Base-by-base conservation (phyloP, 2,797 vertebrate species). In the Spinus pinus region DNA sequence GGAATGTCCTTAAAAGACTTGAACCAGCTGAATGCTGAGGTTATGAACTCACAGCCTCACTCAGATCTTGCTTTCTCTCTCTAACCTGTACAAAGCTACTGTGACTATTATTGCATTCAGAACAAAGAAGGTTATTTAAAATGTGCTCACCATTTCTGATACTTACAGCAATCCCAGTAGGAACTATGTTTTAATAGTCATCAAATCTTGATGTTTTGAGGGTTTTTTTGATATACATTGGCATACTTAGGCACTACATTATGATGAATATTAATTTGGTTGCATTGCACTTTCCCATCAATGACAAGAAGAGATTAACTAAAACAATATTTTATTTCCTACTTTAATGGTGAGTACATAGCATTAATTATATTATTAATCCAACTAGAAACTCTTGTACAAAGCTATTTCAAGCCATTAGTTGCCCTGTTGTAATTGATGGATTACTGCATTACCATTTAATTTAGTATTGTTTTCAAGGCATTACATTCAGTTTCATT, bases 391-490 rank as follows among this genome's bases (percentile, higher is more conserved):
- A 97, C 94, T 97, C 97, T 96, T 90, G 91, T 97, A 92, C 86
- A 97, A 96, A 98, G 90, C 93, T 94, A 97, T 98, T 98, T 97
- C 93, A 93, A 97, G 79, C 92, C 93, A 97, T 97, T 97, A 95
- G 94, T 93, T 96, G 86, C 71, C 62, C 70, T 3, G 19, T 56
- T 96, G 92, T 97, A 97, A 98, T 95, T 98, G 97, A 98, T 97
- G 96, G 97, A 98, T 98, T 97, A 96, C 81, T 95, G 86, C 95
- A 97, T 98, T 98, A 97, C 91, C 93, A 95, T 98, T 98, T 98
- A 97, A 98, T 98, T 98, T 97, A 94, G 86, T 96, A 98, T 98
- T 98, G 96, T 98, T 98, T 98, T 97, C 97, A 96, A 97, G 95
- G 93, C 94, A 96, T 94, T 97, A 86, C 88, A 93, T 91, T 97